Evolutionary conservation across 2,113 vertebrate species (phyloP).

Genomic region (Greenwoodochromis staneri): DNA sequence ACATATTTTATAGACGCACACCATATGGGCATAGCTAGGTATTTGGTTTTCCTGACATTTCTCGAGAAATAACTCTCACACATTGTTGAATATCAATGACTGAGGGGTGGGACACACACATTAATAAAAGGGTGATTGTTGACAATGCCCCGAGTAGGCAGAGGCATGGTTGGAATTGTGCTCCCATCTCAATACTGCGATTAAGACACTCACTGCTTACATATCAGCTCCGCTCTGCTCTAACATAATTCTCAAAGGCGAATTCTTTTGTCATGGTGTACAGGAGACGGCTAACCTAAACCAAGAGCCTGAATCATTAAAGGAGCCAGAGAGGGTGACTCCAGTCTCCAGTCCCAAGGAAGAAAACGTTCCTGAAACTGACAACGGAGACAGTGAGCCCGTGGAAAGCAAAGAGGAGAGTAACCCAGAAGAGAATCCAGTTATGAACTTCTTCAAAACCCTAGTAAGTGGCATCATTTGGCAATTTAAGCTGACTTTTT

Average conservation of each 20-base stretch:
- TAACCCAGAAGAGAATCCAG: slow-evolving; percentile 67
- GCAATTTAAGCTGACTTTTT: neutral
- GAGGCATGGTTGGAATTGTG: slow-evolving; percentile 79
- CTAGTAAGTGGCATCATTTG: slow-evolving; percentile 75
- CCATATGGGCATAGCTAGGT: neutral
- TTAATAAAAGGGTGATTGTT: slow-evolving; percentile 78
- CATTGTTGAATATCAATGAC: slow-evolving; percentile 80
- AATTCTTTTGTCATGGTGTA: slow-evolving; percentile 59
- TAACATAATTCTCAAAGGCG: slow-evolving; percentile 51
- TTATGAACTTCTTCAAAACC: slow-evolving; percentile 99
- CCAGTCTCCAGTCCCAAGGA: slow-evolving; percentile 2
- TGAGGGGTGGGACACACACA: slow-evolving; percentile 63
- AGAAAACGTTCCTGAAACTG: neutral
- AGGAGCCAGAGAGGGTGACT: slow-evolving; percentile 26
- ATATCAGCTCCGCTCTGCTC: slow-evolving; percentile 53
- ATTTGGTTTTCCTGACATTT: slow-evolving; percentile 36
- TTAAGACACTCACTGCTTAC: slow-evolving; percentile 66
- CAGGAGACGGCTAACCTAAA: slow-evolving; percentile 59
- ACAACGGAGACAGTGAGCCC: slow-evolving; percentile 1
- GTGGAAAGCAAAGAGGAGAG: slow-evolving; percentile 45
- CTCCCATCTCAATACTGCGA: slow-evolving; percentile 70
- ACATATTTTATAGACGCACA: neutral
- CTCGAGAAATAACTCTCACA: slow-evolving; percentile 52
- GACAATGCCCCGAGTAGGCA: slow-evolving; percentile 69
- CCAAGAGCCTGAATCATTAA: slow-evolving; percentile 31